Conservation (phyloP, 2,888 invertebrate species). For the Dicyrtoma fusca region DNA sequence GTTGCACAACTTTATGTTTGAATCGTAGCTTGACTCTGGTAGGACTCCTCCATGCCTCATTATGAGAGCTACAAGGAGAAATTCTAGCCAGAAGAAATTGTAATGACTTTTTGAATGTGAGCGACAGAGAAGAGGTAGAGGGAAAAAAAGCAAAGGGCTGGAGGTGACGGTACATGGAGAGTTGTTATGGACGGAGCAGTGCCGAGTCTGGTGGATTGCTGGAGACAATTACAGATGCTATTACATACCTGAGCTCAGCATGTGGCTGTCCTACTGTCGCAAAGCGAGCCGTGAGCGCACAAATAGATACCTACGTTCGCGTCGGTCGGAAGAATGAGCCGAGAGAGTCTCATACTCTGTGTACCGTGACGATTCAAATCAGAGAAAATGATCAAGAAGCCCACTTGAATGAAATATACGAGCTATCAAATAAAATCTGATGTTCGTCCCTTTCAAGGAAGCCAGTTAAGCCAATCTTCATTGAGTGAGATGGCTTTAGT, state of each 20-base stretch:
- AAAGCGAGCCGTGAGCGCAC: constrained; percentile 6
- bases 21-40: neutral
- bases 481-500: constrained; percentile 48
- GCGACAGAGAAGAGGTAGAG: neutral
- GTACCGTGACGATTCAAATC: constrained; percentile 29
- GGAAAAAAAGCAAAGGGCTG: no score
- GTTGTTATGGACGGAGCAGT: neutral
- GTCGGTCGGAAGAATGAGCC: no score
- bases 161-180: neutral
- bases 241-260: constrained; percentile 32
- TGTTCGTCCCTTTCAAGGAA: constrained; percentile 45
- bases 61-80: neutral
- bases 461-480: constrained; percentile 45
- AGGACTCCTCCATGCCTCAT: neutral
- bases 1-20: neutral
- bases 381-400: constrained; percentile 33
- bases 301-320: no score
- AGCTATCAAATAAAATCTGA: constrained; percentile 44
- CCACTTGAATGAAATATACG: constrained; percentile 30
- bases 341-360: no score
- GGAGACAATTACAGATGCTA: constrained; percentile 27
- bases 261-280: constrained; percentile 35
- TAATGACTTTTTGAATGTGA: no score
- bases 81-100: neutral
- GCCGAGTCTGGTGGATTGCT: neutral